Conservation (phyloP, 2,797 vertebrate genomes). For the Eupleurogrammus muticus region DNA sequence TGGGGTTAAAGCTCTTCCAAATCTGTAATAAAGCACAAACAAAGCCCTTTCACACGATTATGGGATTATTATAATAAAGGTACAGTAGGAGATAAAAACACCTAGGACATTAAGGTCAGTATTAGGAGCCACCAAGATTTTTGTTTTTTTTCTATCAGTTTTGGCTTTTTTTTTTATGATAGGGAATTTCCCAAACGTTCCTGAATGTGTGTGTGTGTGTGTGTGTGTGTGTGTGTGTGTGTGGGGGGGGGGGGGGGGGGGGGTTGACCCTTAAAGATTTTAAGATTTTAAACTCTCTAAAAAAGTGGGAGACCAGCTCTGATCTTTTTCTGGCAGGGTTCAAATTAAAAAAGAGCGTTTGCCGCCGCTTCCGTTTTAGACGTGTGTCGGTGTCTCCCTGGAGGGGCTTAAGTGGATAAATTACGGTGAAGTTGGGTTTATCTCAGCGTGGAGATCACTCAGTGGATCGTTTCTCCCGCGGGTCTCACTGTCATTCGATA, state of each 20-base stretch:
- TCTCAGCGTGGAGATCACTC: constrained; percentile 54
- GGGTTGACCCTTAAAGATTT: too few relatives aligned
- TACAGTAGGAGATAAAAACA: constrained; percentile 17
- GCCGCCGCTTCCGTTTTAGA: not conserved
- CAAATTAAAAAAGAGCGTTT: constrained; percentile 6
- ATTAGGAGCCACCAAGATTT: not conserved
- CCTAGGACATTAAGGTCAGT: constrained; percentile 23
- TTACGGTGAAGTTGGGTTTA: constrained; percentile 52
- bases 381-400: constrained; percentile 4
- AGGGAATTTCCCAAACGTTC: not conserved
- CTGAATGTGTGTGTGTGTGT: too few relatives aligned
- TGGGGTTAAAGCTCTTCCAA: constrained; percentile 49
- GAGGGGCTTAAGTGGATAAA: constrained; percentile 61
- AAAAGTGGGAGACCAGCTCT: not conserved
- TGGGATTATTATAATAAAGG: constrained; percentile 26
- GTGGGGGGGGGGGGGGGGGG: too few relatives aligned
- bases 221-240: too few relatives aligned
- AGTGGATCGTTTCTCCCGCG: not conserved
- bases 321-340: not conserved
- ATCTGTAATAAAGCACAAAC: constrained; percentile 42
- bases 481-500: too few relatives aligned
- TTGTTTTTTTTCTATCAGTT: too few relatives aligned
- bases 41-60: constrained; percentile 25
- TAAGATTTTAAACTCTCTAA: not conserved
- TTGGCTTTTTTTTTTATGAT: not conserved